phyloP scores from a whole-genome alignment of 2,797 vertebrate genomes.

The Rhadinocentrus ornatus region DNA sequence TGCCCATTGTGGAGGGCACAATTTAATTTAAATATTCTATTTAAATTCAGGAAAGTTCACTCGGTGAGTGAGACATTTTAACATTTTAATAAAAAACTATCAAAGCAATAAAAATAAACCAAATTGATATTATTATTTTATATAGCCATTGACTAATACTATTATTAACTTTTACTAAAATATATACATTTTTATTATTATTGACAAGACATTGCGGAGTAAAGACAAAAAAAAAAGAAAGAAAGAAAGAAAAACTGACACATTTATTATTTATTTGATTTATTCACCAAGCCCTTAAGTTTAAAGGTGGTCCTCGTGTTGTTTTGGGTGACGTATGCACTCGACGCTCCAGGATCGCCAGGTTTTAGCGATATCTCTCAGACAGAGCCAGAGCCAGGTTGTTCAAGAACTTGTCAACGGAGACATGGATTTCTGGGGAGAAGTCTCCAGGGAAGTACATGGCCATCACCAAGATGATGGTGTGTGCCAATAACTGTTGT shows the following conservation, averaged over 20 bases:
- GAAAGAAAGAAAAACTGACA: too few relatives aligned
- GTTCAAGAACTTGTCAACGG: constrained; percentile 87
- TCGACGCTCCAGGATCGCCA: not conserved
- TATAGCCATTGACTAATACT: too few relatives aligned
- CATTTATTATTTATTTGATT: constrained; percentile 9
- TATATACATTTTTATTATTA: not conserved
- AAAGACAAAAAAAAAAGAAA: not conserved
- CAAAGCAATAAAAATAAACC: too few relatives aligned
- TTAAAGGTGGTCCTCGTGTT: not conserved
- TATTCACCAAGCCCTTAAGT: constrained; percentile 18
- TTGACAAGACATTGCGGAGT: not conserved
- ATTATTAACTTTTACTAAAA: too few relatives aligned
- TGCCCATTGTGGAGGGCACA: too few relatives aligned
- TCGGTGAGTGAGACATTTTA: too few relatives aligned
- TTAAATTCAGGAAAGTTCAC: too few relatives aligned
- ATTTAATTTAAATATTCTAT: too few relatives aligned
- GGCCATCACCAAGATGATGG: constrained; percentile 81
- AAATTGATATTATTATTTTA: too few relatives aligned
- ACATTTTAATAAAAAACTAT: too few relatives aligned
- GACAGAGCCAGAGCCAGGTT: constrained; percentile 74
- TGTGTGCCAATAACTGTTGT: constrained; percentile 81
- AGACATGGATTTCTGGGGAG: constrained; percentile 76
- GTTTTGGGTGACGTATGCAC: not conserved
- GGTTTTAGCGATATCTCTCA: constrained; percentile 84
- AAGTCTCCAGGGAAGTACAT: constrained; percentile 63